Conservation (phyloP, 2,113 vertebrate species). For the Neopipo cinnamomea region DNA sequence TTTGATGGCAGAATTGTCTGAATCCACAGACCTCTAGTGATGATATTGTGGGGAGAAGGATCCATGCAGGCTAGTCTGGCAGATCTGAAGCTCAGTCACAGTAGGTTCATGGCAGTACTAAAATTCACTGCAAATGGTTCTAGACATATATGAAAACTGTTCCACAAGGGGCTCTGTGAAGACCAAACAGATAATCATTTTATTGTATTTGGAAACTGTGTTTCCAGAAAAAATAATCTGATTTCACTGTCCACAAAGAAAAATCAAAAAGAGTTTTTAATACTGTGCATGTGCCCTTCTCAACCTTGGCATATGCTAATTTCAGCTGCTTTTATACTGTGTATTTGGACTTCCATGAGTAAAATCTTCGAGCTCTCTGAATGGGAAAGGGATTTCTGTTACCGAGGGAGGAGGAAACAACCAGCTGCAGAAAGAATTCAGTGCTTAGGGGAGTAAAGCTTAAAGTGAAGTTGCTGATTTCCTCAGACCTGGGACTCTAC, state of each 20-base stretch:
- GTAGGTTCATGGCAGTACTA: not conserved
- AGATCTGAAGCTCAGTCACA: not conserved
- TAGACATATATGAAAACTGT: not conserved
- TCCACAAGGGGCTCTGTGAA: not conserved
- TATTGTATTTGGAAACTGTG: not conserved
- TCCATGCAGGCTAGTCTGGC: not conserved
- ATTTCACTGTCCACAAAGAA: not conserved
- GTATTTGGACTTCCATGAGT: not conserved
- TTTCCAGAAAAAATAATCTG: not conserved
- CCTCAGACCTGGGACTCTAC: not conserved
- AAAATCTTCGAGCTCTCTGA: not conserved
- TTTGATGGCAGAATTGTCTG: not conserved
- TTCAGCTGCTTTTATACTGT: not conserved
- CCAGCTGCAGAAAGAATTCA: not conserved
- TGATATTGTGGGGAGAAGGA: not conserved
- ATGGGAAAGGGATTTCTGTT: not conserved
- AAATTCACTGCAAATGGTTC: not conserved
- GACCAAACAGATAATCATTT: not conserved
- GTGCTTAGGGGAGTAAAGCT: not conserved
- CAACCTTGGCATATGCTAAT: not conserved
- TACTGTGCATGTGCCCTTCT: not conserved
- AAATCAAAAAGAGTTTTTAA: not conserved
- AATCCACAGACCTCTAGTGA: not conserved
- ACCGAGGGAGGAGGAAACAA: not conserved
- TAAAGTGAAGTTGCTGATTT: not conserved